Evolutionary conservation across 2,113 vertebrate genomes (phyloP).

Genomic region (Chelonoidis abingdonii): DNA sequence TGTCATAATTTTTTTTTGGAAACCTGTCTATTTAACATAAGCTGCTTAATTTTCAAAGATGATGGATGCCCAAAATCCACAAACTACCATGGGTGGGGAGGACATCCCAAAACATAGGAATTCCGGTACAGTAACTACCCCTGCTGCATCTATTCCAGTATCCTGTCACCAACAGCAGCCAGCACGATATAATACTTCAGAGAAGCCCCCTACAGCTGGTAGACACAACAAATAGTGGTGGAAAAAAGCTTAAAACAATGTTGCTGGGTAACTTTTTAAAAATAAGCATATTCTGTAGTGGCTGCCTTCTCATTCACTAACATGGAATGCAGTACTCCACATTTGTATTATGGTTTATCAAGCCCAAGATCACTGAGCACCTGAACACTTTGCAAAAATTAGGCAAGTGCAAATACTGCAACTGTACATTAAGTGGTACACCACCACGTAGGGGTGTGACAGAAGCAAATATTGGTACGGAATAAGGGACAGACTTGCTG

Average conservation of each 20-base stretch:
- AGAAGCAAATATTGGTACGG: neutral
- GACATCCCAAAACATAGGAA: too few species aligned
- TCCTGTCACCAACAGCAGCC: neutral
- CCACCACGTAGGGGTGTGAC: neutral
- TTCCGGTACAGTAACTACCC: too few species aligned
- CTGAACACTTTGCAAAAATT: neutral
- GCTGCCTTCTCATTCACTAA: neutral
- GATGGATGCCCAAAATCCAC: neutral
- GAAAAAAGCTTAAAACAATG: neutral
- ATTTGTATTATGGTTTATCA: too few species aligned
- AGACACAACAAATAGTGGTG: neutral
- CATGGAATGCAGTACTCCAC: too few species aligned
- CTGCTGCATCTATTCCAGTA: too few species aligned
- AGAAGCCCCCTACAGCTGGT: neutral
- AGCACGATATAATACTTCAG: neutral
- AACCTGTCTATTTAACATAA: rapidly evolving
- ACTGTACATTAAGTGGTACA: neutral
- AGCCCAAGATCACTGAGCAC: too few species aligned
- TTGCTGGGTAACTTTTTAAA: neutral
- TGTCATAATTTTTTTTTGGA: too few species aligned
- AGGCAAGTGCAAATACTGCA: neutral
- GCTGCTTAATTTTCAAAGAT: too few species aligned
- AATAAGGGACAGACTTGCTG: neutral
- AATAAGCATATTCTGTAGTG: neutral
- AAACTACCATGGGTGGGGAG: neutral